Evolutionary conservation across 1,140 invertebrate genomes (phyloP).

Genomic region (Meteorus sp.): DNA sequence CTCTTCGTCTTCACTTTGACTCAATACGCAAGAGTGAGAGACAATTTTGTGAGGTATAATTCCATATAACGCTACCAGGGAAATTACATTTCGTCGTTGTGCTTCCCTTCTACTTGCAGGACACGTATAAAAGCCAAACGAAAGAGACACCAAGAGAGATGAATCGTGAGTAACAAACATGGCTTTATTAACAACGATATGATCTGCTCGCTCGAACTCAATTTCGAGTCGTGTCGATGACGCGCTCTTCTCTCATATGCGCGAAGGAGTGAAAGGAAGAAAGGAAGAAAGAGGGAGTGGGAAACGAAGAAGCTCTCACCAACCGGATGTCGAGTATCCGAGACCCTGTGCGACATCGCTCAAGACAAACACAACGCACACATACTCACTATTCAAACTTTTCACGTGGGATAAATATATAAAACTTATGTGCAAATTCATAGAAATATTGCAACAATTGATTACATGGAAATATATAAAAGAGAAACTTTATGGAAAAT

Average conservation of each 20-base stretch:
- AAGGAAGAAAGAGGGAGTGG: no score
- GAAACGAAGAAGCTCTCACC: conserved; percentile 12
- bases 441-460: no score
- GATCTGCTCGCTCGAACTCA: neutral
- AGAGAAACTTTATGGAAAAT: no score
- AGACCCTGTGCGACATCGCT: neutral
- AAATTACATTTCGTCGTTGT: conserved; percentile 23
- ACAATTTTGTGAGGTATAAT: neutral
- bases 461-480: no score
- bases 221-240: conserved; percentile 14
- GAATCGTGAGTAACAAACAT: neutral
- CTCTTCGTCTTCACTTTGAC: no score
- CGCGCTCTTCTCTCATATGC: no score
- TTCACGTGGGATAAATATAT: conserved; percentile 1
- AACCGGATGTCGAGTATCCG: conserved; percentile 7
- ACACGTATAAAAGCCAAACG: neutral
- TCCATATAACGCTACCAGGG: conserved; percentile 17
- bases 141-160: neutral
- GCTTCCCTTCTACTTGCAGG: neutral
- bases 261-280: no score
- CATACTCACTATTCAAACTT: no score
- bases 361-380: neutral
- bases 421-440: neutral
- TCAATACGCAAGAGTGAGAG: neutral
- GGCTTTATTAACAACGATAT: conserved; percentile 20